Evolutionary conservation across 2,888 invertebrate species (phyloP), one percentile per base, ranked within the genome.

Genomic region (Oligia latruncula): DNA sequence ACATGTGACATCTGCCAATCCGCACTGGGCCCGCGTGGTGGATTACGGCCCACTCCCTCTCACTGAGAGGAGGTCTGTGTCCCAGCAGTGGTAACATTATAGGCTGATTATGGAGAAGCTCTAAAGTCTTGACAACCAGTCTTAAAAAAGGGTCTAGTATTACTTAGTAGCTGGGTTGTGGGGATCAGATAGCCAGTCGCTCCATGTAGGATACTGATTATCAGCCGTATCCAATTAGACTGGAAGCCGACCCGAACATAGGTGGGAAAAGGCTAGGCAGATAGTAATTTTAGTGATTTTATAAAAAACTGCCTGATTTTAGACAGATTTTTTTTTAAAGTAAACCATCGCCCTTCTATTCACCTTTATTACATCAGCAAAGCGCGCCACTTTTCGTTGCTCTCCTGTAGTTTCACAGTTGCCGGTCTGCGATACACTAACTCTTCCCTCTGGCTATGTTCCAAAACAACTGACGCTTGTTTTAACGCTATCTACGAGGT

Each of bases 381-480:
- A 6, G 1, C 20, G 23, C 0, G 29, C 72, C 0, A 77, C 72
- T 72, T 74, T 80, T n/a, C 13, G 78, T 84, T 15, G 49, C 40
- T 35, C 1, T 15, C 60, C 9, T 29, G 74, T 66, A 29, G 62
- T 49, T 15, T 0, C 0, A 23, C 4, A 86, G 82, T 87, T 77
- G 87, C 79, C 29, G 1, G 87, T 87, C 68, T 88, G 64, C 35
- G 20, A 1, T 2, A 1, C 46, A 29, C 80, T 78, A 78, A 81
- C 75, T 82, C 75, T 81, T 82, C 82, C 79, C 86, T 81, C 86
- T 89, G 89, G 89, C 89, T 78, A 71, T 82, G 82, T 88, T 89
- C 89, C 89, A 89, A 88, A 87, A 84, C 89, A 89, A 88, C 80
- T 89, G 84, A 82, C 87, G 87, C 80, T 87, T 84, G 84, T 87